A percentile compares a stretch with the other conserved stretches of the same genome.
phyloP scores from a whole-genome alignment of 1,140 invertebrate genomes.

The Eriocheir sinensis region DNA sequence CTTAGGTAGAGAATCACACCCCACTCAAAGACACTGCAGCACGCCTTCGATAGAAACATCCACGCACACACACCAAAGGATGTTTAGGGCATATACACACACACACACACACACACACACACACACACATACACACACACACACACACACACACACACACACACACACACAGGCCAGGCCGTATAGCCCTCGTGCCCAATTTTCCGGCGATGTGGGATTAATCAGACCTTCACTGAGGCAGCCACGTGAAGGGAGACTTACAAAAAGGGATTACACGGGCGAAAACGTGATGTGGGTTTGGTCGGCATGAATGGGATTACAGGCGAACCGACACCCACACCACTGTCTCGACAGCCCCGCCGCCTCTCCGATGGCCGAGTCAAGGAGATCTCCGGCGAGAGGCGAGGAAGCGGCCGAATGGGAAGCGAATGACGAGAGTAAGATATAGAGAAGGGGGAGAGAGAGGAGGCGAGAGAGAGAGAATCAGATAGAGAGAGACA shows the following conservation, averaged over 20 bases:
- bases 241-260: slow-evolving; percentile 24
- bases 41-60: too few relatives aligned
- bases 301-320: slow-evolving; percentile 56
- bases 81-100: not conserved
- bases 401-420: too few relatives aligned
- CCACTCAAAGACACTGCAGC: too few relatives aligned
- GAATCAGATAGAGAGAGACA: too few relatives aligned
- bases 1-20: too few relatives aligned
- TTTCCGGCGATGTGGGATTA: slow-evolving; percentile 32
- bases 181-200: slow-evolving; percentile 33
- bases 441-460: too few relatives aligned
- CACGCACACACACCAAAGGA: too few relatives aligned
- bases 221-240: slow-evolving; percentile 47
- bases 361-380: not conserved
- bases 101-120: not conserved
- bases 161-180: too few relatives aligned
- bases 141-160: too few relatives aligned
- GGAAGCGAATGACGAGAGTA: too few relatives aligned
- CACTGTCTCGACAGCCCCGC: slow-evolving; percentile 8
- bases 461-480: too few relatives aligned
- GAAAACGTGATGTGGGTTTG: slow-evolving; percentile 54
- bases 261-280: slow-evolving; percentile 47
- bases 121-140: not conserved
- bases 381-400: too few relatives aligned
- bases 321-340: not conserved